These are phyloP conservation scores for Orcinus orca DNA, from an alignment of 2,113 vertebrate genomes.

Conservation along the genomic window DNA sequence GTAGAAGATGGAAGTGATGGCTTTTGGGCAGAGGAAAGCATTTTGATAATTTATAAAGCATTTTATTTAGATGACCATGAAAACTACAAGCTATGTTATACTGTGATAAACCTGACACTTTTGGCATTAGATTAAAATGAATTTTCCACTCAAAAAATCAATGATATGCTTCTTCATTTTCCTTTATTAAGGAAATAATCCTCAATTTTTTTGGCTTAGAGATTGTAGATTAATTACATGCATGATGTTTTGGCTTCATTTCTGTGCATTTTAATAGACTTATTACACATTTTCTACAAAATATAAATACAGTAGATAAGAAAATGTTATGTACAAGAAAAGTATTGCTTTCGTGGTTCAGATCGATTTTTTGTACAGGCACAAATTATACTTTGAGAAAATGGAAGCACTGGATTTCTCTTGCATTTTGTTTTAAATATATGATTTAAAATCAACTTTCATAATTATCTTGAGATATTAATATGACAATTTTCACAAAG, in stretches of 20 bases:
- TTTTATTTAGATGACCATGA: conserved; percentile 63
- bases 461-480: neutral
- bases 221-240: conserved; percentile 67
- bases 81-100: conserved; percentile 54
- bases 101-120: conserved; percentile 62
- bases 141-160: conserved; percentile 71
- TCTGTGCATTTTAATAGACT: conserved; percentile 64
- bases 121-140: conserved; percentile 64
- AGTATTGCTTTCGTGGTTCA: conserved; percentile 13
- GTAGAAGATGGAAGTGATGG: neutral
- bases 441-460: conserved; percentile 1
- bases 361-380: neutral
- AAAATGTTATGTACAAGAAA: neutral
- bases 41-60: conserved; percentile 65
- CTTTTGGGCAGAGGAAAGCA: conserved; percentile 13
- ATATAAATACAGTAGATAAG: conserved; percentile 54
- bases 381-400: conserved; percentile 18
- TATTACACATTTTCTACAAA: conserved; percentile 53
- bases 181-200: conserved; percentile 60
- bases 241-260: conserved; percentile 61
- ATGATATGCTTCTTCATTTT: conserved; percentile 56
- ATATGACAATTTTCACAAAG: neutral
- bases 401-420: neutral
- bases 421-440: neutral
- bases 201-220: conserved; percentile 32